phyloP scores from a whole-genome alignment of 2,888 invertebrate genomes.

The Dolomedes plantarius region DNA sequence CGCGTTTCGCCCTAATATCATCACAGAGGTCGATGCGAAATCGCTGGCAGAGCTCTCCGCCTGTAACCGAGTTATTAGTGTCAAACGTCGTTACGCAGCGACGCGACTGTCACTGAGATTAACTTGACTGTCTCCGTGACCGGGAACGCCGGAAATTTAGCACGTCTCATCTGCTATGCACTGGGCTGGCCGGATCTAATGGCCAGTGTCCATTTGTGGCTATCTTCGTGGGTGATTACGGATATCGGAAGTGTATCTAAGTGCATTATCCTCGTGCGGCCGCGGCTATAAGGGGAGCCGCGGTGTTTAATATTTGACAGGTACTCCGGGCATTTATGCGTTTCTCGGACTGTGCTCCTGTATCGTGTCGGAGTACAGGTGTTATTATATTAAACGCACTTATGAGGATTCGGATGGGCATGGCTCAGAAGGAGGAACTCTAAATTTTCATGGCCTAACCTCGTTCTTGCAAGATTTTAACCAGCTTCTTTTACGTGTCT shows the following conservation, averaged over 20 bases:
- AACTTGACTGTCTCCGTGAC: conserved; percentile 65
- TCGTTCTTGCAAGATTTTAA: too few relatives aligned
- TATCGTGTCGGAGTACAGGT: not conserved
- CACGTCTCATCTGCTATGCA: conserved; percentile 61
- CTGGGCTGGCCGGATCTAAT: conserved; percentile 43
- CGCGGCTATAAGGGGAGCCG: not conserved
- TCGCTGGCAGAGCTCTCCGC: conserved; percentile 53
- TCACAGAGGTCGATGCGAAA: conserved; percentile 59
- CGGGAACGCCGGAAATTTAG: conserved; percentile 11
- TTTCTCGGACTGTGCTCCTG: not conserved
- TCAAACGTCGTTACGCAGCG: conserved; percentile 64
- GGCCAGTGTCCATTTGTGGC: conserved; percentile 65
- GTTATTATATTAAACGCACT: not conserved
- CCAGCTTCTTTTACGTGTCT: too few relatives aligned
- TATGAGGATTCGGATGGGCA: not conserved
- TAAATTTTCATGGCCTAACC: too few relatives aligned
- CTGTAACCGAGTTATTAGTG: conserved; percentile 69
- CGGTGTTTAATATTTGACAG: conserved; percentile 47
- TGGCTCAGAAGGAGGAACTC: too few relatives aligned
- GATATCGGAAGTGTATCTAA: conserved; percentile 16
- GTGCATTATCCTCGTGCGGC: conserved; percentile 35
- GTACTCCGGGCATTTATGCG: not conserved
- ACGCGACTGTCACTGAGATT: conserved; percentile 58
- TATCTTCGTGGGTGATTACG: conserved; percentile 41
- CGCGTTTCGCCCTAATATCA: conserved; percentile 51